A percentile compares a stretch with the other conserved stretches of the same genome.
These are phyloP conservation scores for Silurus asotus DNA, from an alignment of 2,113 vertebrate species.

Conservation along the genomic window DNA sequence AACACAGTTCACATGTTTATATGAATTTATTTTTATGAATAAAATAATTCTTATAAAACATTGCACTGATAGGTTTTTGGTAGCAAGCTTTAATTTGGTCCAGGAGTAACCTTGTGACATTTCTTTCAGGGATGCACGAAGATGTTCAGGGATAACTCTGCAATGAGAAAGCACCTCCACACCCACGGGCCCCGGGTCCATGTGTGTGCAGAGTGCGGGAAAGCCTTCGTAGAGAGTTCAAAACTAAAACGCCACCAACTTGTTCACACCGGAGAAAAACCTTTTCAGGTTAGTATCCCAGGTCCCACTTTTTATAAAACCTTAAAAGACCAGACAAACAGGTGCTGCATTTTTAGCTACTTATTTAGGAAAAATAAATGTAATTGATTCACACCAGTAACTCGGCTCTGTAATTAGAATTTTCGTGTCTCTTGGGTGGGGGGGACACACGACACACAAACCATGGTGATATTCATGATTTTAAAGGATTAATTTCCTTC, in stretches of 20 bases:
- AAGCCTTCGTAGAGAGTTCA: constrained; percentile 98
- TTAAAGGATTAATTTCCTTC: not conserved
- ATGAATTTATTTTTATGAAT: not conserved
- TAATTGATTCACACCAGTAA: not conserved
- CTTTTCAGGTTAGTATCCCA: constrained; percentile 85
- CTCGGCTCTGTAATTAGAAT: not conserved
- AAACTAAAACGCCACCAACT: constrained; percentile 97
- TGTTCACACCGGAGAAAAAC: constrained; percentile 97
- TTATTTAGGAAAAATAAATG: too few relatives aligned
- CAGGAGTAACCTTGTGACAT: not conserved
- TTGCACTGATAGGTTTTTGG: not conserved
- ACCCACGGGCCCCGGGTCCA: constrained; percentile 96
- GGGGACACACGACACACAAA: not conserved
- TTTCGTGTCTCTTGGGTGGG: not conserved
- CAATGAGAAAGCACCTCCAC: constrained; percentile 98
- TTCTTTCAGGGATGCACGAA: constrained; percentile 90
- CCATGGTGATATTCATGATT: not conserved
- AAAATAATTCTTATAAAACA: not conserved
- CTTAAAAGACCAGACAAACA: not conserved
- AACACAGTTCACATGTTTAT: not conserved
- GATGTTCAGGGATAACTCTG: constrained; percentile 99
- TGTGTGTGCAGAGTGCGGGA: constrained; percentile 96
- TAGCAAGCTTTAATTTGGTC: not conserved
- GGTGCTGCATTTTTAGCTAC: too few relatives aligned
- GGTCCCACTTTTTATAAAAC: not conserved